These are phyloP conservation scores for Cercocebus atys DNA, from an alignment of 2,113 vertebrate genomes.

Conservation along the genomic window DNA sequence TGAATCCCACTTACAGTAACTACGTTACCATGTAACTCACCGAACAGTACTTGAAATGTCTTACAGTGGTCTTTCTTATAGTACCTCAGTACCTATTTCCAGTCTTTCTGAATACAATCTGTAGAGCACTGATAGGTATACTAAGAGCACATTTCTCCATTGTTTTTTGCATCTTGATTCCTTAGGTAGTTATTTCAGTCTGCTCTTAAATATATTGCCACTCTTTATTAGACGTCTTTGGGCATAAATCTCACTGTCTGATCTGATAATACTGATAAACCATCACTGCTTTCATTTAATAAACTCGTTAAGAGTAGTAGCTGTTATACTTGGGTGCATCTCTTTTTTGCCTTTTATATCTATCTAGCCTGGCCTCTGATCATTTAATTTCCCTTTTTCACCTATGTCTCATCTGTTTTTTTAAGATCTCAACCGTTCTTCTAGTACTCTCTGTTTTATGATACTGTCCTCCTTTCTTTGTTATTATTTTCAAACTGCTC, in stretches of 20 bases:
- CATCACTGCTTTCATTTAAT: neutral
- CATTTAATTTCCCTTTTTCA: neutral
- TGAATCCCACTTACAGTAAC: neutral
- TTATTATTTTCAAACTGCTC: neutral
- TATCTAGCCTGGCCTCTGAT: neutral
- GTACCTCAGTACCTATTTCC: neutral
- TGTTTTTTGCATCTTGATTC: neutral
- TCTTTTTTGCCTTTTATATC: neutral
- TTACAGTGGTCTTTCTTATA: neutral
- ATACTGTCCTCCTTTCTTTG: neutral
- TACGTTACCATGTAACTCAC: neutral
- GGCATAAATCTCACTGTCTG: neutral
- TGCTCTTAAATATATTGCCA: neutral
- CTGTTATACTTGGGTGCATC: neutral
- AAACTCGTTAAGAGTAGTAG: neutral
- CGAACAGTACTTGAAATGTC: neutral
- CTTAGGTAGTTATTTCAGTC: neutral
- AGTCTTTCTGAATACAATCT: neutral
- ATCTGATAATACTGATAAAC: neutral
- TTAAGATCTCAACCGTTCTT: neutral
- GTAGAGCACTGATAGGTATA: no score
- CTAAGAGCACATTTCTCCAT: neutral
- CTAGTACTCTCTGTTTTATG: neutral
- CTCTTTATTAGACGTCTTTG: neutral
- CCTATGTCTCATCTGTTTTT: neutral